Conservation (phyloP, 2,113 vertebrate genomes). For the Saimiri boliviensis region DNA sequence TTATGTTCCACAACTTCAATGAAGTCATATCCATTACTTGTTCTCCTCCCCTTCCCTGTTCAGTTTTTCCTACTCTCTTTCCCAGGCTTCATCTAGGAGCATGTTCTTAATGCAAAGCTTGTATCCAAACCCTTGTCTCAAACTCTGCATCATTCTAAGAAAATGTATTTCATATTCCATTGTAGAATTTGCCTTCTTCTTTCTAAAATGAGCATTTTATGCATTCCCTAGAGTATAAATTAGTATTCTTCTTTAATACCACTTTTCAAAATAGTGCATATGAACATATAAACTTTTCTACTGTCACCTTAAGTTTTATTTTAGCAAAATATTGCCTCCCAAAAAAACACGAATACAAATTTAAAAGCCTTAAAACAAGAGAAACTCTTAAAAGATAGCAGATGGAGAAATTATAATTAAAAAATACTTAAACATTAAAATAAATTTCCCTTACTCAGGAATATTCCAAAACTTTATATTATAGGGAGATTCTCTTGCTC, state of each 20-base stretch:
- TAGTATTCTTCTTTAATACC: background rate
- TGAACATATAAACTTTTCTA: background rate
- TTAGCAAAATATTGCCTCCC: background rate
- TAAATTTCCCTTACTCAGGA: too few relatives aligned
- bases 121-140: background rate
- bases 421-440: too few relatives aligned
- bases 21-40: background rate
- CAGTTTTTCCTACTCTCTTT: background rate
- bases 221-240: background rate
- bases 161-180: background rate
- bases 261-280: background rate
- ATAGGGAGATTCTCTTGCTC: too few relatives aligned
- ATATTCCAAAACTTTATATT: too few relatives aligned
- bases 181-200: background rate
- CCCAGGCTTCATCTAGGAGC: background rate
- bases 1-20: background rate
- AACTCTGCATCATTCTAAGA: background rate
- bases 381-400: background rate
- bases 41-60: background rate
- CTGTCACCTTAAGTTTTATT: background rate
- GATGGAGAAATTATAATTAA: background rate
- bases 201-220: background rate
- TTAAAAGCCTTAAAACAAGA: background rate
- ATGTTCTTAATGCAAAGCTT: background rate
- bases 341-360: background rate